Conservation (phyloP, 2,797 vertebrate species). For the Periophthalmus magnuspinnatus region DNA sequence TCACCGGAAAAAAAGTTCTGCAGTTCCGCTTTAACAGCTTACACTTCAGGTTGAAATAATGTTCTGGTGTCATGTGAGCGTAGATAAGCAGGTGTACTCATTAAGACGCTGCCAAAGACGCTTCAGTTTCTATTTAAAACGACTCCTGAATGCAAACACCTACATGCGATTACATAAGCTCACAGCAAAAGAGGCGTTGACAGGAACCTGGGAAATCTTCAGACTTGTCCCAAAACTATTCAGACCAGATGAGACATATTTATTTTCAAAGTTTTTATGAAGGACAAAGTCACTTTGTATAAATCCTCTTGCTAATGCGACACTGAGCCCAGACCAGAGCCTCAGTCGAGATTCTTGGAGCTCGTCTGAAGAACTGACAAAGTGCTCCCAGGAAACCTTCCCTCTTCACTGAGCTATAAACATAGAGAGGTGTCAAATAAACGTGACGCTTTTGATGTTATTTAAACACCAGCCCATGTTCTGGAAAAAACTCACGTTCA, state of each 20-base stretch:
- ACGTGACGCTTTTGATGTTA: background rate
- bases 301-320: background rate
- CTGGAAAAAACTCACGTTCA: background rate
- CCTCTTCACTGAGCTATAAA: constrained; percentile 5
- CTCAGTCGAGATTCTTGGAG: background rate
- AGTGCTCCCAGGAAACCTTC: background rate
- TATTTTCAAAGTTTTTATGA: background rate
- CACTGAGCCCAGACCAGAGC: background rate
- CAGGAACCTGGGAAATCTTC: background rate
- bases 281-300: background rate
- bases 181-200: constrained; percentile 12
- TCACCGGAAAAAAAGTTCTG: too few species aligned
- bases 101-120: background rate
- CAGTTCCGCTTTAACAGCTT: background rate
- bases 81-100: constrained; percentile 31
- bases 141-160: constrained; percentile 22
- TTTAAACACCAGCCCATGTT: background rate
- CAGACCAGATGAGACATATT: background rate
- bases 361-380: background rate
- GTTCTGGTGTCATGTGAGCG: background rate
- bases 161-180: constrained; percentile 24
- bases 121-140: constrained; percentile 14
- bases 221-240: background rate
- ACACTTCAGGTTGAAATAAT: background rate
- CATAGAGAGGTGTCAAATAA: constrained; percentile 1